Evolutionary conservation across 2,797 vertebrate genomes (phyloP).

Genomic region (Sarcophilus harrisii): DNA sequence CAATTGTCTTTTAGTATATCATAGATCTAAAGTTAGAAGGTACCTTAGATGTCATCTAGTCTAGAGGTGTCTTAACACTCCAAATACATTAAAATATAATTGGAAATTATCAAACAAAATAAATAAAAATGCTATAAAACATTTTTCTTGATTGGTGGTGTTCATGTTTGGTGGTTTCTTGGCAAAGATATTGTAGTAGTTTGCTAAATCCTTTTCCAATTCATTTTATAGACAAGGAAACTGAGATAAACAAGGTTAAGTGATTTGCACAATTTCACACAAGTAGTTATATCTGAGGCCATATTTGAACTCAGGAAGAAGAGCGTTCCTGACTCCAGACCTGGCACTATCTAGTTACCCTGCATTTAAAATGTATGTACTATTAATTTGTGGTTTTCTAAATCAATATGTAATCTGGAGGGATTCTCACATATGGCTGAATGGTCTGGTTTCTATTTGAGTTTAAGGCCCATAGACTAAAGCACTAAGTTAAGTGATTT

Average conservation of each 20-base stretch:
- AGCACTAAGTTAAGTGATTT: neutral
- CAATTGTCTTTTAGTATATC: neutral
- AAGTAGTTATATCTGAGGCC: neutral
- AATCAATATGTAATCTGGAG: neutral
- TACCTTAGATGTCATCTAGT: neutral
- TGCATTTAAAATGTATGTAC: neutral
- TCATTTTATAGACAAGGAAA: neutral
- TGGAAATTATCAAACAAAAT: neutral
- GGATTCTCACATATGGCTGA: neutral
- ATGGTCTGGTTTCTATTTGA: neutral
- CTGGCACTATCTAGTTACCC: neutral
- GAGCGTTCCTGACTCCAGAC: neutral
- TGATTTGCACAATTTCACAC: neutral
- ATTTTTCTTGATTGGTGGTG: neutral
- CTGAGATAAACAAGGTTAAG: neutral
- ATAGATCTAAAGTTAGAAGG: neutral
- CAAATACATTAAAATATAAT: neutral
- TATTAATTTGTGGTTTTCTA: neutral
- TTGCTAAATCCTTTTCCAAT: neutral
- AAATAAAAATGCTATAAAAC: neutral
- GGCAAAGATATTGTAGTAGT: neutral
- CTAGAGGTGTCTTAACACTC: neutral
- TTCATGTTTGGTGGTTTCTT: neutral
- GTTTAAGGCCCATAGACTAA: neutral
- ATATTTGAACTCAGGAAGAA: neutral